These are phyloP conservation scores for Apamea epomidion DNA, from an alignment of 2,888 invertebrate genomes.

Conservation along the genomic window DNA sequence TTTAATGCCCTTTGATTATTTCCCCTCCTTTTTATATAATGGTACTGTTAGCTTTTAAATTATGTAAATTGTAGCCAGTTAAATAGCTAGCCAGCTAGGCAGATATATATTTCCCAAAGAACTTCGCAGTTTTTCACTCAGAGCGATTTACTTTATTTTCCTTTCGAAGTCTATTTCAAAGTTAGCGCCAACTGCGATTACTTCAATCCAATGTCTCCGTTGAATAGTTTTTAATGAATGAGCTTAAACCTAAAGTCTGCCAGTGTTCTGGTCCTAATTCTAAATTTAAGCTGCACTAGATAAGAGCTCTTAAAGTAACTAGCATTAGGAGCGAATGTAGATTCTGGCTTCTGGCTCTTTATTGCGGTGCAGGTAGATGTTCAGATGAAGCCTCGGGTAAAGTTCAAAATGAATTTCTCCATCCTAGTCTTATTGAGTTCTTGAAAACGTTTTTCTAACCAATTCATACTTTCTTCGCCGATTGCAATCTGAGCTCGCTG, in stretches of 20 bases:
- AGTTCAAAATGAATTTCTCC: constrained; percentile 48
- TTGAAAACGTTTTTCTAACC: constrained; percentile 7
- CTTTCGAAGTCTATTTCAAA: constrained; percentile 12
- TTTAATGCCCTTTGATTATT: background rate
- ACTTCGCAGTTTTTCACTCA: background rate
- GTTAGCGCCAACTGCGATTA: constrained; percentile 35
- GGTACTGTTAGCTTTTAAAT: background rate
- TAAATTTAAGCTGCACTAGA: constrained; percentile 37
- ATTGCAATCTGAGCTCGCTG: constrained; percentile 1
- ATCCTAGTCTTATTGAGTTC: constrained; percentile 39
- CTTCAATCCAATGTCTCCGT: constrained; percentile 17
- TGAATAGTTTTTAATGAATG: constrained; percentile 48
- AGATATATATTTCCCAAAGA: background rate
- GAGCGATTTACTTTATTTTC: background rate
- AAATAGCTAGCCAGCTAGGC: background rate
- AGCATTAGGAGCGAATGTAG: constrained; percentile 31
- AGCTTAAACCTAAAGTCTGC: constrained; percentile 11
- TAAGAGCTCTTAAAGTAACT: constrained; percentile 16
- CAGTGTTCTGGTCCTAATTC: constrained; percentile 23
- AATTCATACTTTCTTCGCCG: constrained; percentile 27
- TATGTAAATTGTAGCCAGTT: background rate
- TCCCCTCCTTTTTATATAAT: background rate
- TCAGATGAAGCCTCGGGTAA: constrained; percentile 4
- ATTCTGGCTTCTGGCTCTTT: constrained; percentile 22
- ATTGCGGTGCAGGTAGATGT: constrained; percentile 14